These are phyloP conservation scores for Osmoderma eremita DNA, from an alignment of 2,888 invertebrate species.

Conservation along the genomic window DNA sequence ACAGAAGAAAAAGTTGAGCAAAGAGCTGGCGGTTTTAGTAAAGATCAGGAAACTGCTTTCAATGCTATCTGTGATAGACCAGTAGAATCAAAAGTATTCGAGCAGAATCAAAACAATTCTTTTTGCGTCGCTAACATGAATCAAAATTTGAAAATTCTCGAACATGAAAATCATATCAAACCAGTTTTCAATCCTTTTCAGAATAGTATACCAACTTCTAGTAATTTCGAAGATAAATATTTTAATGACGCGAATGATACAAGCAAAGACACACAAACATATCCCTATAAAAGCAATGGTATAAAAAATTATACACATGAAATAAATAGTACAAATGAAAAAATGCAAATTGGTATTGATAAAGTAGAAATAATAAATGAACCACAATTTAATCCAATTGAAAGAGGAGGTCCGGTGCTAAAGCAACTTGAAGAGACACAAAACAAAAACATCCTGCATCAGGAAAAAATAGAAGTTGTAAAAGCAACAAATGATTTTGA, in stretches of 20 bases:
- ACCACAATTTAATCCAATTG: background rate
- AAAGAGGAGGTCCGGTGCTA: background rate
- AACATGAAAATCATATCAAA: constrained; percentile 28
- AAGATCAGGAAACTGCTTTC: constrained; percentile 7
- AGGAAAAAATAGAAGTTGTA: background rate
- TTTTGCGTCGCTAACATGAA: constrained; percentile 12
- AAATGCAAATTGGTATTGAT: background rate
- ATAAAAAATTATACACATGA: background rate
- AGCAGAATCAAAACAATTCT: constrained; percentile 22
- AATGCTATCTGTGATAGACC: constrained; percentile 35
- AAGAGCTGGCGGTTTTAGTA: background rate
- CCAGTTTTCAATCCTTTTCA: constrained; percentile 2
- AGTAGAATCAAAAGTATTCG: constrained; percentile 29
- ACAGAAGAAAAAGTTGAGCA: constrained; percentile 2
- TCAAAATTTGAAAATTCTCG: constrained; percentile 16
- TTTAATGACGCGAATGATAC: background rate
- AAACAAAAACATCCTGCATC: background rate
- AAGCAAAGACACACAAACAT: constrained; percentile 13
- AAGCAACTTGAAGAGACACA: too few relatives aligned
- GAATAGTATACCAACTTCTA: background rate
- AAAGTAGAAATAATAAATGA: background rate
- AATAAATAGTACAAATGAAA: constrained; percentile 22
- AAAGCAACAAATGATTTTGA: constrained; percentile 22
- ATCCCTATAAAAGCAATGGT: constrained; percentile 12
- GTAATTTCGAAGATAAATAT: background rate